Evolutionary conservation across 1,140 invertebrate species (phyloP).

Genomic region (Macrostomum lignano): DNA sequence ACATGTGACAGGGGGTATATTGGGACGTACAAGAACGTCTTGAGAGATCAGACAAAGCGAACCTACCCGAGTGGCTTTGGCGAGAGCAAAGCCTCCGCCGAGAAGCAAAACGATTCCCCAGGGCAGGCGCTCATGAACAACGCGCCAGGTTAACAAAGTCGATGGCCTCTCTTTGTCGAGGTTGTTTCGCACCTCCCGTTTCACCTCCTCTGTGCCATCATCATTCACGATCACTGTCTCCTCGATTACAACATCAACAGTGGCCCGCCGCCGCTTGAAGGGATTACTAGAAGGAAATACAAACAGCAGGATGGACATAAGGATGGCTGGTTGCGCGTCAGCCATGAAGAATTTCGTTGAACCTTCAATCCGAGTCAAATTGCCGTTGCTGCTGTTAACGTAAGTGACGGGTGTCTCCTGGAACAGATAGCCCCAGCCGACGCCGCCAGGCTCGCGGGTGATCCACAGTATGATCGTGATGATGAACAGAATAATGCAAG

Average conservation of each 20-base stretch:
- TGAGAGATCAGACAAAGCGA: too few species aligned
- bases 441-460: slow-evolving; percentile 48
- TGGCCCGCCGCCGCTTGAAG: too few species aligned
- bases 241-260: too few species aligned
- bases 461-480: slow-evolving; percentile 59
- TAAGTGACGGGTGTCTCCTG: slow-evolving; percentile 10
- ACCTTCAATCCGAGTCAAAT: slow-evolving; percentile 2
- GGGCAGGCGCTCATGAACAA: slow-evolving; percentile 21
- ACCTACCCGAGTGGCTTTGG: slow-evolving; percentile 27
- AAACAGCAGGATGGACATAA: slow-evolving; percentile 14
- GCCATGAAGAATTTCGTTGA: slow-evolving; percentile 26
- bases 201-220: too few species aligned
- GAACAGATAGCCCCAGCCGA: slow-evolving; percentile 36
- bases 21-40: too few species aligned
- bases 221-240: too few species aligned
- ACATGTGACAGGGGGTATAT: too few species aligned
- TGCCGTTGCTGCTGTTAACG: too few species aligned
- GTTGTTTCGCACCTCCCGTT: too few species aligned
- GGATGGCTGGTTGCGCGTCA: slow-evolving; percentile 15
- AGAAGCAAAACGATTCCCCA: slow-evolving; percentile 31
- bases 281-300: slow-evolving; percentile 12
- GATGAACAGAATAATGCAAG: slow-evolving; percentile 45
- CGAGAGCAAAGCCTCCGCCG: slow-evolving; percentile 58
- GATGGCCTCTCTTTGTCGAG: too few species aligned
- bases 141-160: slow-evolving; percentile 22